Conservation (phyloP, 2,113 vertebrate species). For the Heteronetta atricapilla region DNA sequence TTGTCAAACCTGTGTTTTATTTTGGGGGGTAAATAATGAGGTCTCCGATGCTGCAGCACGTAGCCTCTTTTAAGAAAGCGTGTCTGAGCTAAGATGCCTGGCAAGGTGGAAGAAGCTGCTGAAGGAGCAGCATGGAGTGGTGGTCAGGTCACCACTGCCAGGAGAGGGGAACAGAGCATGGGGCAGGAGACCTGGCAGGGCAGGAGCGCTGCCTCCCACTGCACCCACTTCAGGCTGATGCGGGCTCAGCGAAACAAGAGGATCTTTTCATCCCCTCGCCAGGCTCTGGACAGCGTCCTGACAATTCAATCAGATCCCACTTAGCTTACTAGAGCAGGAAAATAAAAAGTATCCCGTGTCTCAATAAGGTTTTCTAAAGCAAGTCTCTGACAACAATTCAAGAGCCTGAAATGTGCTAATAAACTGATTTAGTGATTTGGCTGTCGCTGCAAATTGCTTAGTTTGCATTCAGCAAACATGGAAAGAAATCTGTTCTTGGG, state of each 20-base stretch:
- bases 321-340: neutral
- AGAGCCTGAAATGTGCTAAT: neutral
- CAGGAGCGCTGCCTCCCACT: neutral
- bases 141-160: neutral
- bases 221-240: neutral
- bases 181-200: neutral
- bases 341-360: neutral
- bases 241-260: neutral
- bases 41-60: neutral
- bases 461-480: neutral
- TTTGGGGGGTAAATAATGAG: neutral
- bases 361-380: neutral
- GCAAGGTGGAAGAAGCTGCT: neutral
- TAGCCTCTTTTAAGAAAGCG: neutral
- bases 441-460: neutral
- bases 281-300: neutral
- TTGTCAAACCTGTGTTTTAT: neutral
- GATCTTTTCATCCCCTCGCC: neutral
- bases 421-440: neutral
- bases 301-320: neutral
- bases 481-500: neutral
- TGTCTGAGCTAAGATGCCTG: neutral
- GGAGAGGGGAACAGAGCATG: neutral
- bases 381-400: neutral
- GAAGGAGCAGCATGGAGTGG: accelerated